phyloP scores from a whole-genome alignment of 2,113 vertebrate species.

The Pachypanchax playfairii region DNA sequence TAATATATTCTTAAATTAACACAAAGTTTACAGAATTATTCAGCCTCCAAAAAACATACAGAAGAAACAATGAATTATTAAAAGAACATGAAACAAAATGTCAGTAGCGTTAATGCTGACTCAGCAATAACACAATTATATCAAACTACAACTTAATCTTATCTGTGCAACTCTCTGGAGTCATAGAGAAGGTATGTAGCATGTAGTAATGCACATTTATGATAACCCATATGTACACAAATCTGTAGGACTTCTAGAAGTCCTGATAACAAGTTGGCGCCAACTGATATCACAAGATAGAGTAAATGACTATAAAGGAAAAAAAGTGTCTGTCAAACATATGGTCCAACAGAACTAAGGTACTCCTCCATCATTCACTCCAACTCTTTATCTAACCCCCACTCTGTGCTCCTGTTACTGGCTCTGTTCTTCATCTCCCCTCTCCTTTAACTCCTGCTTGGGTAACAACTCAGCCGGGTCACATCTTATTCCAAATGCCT shows the following conservation, averaged over 20 bases:
- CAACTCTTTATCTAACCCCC: slow-evolving; percentile 33
- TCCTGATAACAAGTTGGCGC: slow-evolving; percentile 64
- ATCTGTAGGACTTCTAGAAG: slow-evolving; percentile 35
- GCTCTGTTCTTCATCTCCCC: slow-evolving; percentile 25
- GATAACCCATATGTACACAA: slow-evolving; percentile 57
- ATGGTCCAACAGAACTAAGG: slow-evolving; percentile 44
- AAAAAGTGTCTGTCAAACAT: slow-evolving; percentile 58
- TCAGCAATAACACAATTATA: too few species aligned
- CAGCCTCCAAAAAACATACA: too few species aligned
- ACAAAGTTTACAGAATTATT: too few species aligned
- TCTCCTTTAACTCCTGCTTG: slow-evolving; percentile 21
- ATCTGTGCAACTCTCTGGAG: slow-evolving; percentile 36
- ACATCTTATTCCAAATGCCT: too few species aligned
- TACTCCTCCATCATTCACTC: slow-evolving; percentile 47
- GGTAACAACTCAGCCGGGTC: slow-evolving; percentile 26
- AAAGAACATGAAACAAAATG: too few species aligned
- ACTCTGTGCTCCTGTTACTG: slow-evolving; percentile 3
- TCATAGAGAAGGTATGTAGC: slow-evolving; percentile 59
- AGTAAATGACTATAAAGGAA: slow-evolving; percentile 52
- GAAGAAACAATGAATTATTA: too few species aligned
- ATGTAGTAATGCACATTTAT: slow-evolving; percentile 62
- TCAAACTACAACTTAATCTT: slow-evolving; percentile 9
- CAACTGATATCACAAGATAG: slow-evolving; percentile 49
- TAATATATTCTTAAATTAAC: too few species aligned
- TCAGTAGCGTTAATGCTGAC: too few species aligned